Conservation (phyloP, 1,140 invertebrate species). For the Coptotermes formosanus region DNA sequence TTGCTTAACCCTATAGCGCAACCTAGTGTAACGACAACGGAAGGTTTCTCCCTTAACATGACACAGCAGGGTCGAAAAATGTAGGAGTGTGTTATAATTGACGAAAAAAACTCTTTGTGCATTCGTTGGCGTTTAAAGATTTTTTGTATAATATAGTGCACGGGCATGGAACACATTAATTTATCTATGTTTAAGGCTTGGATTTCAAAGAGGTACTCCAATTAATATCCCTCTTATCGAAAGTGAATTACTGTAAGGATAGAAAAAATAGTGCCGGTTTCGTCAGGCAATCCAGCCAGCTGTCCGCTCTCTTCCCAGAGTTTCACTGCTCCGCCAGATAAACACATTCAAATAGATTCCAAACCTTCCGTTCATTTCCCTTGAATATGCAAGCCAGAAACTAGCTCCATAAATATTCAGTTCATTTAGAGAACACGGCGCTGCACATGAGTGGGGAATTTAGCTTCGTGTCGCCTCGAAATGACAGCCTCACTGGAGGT, state of each 20-base stretch:
- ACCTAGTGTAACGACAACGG: too few relatives aligned
- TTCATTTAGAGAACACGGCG: slow-evolving; percentile 9
- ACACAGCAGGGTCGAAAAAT: too few relatives aligned
- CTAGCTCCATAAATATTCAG: slow-evolving; percentile 13
- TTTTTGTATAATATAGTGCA: too few relatives aligned
- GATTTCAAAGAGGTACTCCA: neutral
- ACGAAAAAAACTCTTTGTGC: too few relatives aligned
- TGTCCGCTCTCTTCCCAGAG: neutral
- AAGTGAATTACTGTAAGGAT: neutral
- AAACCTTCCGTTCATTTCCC: neutral
- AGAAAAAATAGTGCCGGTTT: too few relatives aligned
- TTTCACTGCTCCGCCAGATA: neutral
- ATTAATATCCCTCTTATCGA: neutral
- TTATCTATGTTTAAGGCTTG: neutral
- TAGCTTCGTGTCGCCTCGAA: neutral
- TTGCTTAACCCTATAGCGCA: too few relatives aligned
- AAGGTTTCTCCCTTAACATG: too few relatives aligned
- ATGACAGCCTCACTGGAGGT: neutral
- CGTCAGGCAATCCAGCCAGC: neutral
- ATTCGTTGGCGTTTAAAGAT: too few relatives aligned
- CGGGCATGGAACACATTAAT: too few relatives aligned
- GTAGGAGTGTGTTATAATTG: too few relatives aligned
- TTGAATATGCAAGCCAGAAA: slow-evolving; percentile 5
- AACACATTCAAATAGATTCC: slow-evolving; percentile 15
- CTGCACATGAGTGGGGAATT: neutral